Evolutionary conservation across 2,113 vertebrate genomes (phyloP), one percentile per base, ranked within the genome.

Genomic region (Cololabis saira): DNA sequence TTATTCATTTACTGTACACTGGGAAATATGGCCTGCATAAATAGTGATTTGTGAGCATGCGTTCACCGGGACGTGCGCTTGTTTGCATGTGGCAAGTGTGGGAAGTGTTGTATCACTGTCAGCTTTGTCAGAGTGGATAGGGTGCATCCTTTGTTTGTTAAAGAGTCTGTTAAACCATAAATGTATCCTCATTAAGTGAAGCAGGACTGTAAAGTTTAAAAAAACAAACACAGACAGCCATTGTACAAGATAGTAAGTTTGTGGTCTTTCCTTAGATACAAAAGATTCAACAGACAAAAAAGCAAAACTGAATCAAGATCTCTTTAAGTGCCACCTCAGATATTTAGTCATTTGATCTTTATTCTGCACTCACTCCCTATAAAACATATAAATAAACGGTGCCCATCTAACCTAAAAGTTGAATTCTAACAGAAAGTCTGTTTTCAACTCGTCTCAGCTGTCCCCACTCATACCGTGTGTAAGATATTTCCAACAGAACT

Each of bases 91-190:
- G 22, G 6, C 50, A 1, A 61, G 47, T 51, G 21, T 57, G 12
- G 42, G 14, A 33, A 47, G 48, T 43, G 13, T 21, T 21, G 47
- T 61, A 57, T 69, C 49, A 27, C 60, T 42, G 67, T 61, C 33
- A 41, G 54, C 41, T 61, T 63, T 72, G 53, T 47, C 22, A 30
- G 72, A 24, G 16, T 27, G 45, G 14, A 17, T 17, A 11, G 8
- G n/a, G 10, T 45, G 16, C 16, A 14, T 17, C n/a, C 17, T 52
- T 27, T 64, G 58, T 75, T 53, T 60, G 22, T 44, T 54, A 12
- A 24, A 15, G 41, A 63, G 14, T 85, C 86, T 87, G 88, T 94
- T 93, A 92, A 92, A 92, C 91, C 91, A 93, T 92, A 93, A 93
- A 87, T 89, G 85, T 27, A 27, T 27, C 24, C 24, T 85, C 87